These are phyloP conservation scores for Allochrocebus solatus DNA, from an alignment of 2,797 vertebrate species.

Conservation along the genomic window DNA sequence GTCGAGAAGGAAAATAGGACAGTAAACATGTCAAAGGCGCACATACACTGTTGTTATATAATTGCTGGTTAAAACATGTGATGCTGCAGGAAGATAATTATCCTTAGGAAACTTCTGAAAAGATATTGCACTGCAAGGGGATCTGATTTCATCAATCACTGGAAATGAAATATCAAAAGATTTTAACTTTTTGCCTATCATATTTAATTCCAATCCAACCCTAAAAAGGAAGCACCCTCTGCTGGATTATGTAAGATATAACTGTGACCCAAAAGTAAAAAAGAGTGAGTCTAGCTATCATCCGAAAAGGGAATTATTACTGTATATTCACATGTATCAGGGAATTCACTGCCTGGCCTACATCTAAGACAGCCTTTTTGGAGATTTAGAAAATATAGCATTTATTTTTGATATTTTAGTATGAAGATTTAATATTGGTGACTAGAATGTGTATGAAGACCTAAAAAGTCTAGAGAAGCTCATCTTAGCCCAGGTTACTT, in stretches of 20 bases:
- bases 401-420: neutral
- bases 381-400: neutral
- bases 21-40: neutral
- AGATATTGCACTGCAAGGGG: neutral
- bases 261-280: constrained; percentile 53
- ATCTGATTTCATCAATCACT: constrained; percentile 19
- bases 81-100: neutral
- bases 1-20: neutral
- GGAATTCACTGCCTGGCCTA: neutral
- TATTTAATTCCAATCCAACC: constrained; percentile 52
- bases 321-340: neutral
- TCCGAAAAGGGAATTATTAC: neutral
- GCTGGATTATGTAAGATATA: constrained; percentile 74
- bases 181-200: neutral
- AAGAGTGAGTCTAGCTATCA: neutral
- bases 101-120: neutral
- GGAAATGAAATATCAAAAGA: neutral
- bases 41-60: neutral
- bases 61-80: neutral
- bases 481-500: neutral
- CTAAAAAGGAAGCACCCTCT: constrained; percentile 83
- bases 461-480: neutral
- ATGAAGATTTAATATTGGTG: neutral
- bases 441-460: neutral
- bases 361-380: neutral